phyloP scores from a whole-genome alignment of 2,888 invertebrate species.

The Dicyrtomina minuta region DNA sequence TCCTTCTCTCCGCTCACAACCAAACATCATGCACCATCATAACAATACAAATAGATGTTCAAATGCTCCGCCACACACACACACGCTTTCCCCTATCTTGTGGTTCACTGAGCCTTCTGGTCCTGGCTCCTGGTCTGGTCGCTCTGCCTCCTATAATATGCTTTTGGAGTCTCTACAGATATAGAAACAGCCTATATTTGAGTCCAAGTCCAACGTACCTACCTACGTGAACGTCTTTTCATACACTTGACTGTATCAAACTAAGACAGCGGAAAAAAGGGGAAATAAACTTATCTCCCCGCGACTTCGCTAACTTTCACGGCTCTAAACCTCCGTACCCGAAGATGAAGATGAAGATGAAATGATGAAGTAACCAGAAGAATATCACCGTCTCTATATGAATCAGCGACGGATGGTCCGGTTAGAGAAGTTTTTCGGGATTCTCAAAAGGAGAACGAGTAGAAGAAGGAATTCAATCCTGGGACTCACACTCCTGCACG shows the following conservation, averaged over 20 bases:
- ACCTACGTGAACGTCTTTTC: too few species aligned
- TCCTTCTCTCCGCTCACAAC: not conserved
- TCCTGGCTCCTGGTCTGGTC: not conserved
- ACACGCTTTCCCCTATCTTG: constrained; percentile 1
- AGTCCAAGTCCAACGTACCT: too few species aligned
- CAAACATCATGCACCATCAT: not conserved
- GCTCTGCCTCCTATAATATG: not conserved
- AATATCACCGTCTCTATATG: not conserved
- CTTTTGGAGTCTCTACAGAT: not conserved
- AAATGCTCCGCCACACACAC: too few species aligned
- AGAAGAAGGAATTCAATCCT: not conserved
- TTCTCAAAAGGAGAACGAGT: not conserved
- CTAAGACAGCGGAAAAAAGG: too few species aligned
- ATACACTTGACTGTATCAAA: too few species aligned
- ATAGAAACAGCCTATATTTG: too few species aligned
- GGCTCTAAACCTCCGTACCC: not conserved
- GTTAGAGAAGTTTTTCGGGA: too few species aligned
- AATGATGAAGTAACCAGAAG: not conserved
- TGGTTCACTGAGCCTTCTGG: not conserved
- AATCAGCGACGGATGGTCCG: not conserved
- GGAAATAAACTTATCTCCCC: constrained; percentile 12
- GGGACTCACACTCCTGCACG: not conserved
- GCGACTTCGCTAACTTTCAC: constrained; percentile 5
- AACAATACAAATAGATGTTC: too few species aligned
- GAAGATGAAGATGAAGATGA: not conserved